These are phyloP conservation scores for Plectropomus leopardus DNA, from an alignment of 2,113 vertebrate genomes.

Conservation along the genomic window DNA sequence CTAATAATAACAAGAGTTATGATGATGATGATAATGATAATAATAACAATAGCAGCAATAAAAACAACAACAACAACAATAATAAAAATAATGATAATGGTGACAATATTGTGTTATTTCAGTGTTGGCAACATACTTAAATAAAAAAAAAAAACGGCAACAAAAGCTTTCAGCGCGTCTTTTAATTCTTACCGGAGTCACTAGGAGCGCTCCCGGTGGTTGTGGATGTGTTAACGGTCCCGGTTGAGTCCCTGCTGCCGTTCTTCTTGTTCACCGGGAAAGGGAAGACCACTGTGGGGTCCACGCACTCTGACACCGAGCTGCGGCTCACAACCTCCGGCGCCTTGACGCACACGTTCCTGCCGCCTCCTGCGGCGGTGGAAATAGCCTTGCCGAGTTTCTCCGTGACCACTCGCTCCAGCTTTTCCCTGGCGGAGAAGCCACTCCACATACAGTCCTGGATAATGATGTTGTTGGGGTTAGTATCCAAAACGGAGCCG, in stretches of 20 bases:
- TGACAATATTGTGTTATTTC: background rate
- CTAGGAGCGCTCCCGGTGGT: conserved; percentile 85
- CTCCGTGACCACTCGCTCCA: conserved; percentile 93
- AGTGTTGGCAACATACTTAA: background rate
- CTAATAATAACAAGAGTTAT: conserved; percentile 32
- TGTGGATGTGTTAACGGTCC: conserved; percentile 54
- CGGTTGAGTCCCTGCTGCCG: conserved; percentile 70
- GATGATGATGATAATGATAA: conserved; percentile 18
- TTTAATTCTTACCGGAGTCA: conserved; percentile 90
- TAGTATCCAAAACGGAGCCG: conserved; percentile 88
- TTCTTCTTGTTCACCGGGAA: conserved; percentile 90
- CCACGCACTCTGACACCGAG: conserved; percentile 90
- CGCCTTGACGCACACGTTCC: conserved; percentile 69
- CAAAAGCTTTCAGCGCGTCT: conserved; percentile 48
- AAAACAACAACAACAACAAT: no score
- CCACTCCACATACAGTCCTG: conserved; percentile 99
- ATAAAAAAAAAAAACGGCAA: conserved; percentile 1
- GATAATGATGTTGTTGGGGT: conserved; percentile 94
- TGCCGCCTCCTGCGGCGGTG: conserved; percentile 56
- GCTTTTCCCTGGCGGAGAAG: conserved; percentile 95
- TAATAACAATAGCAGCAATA: no score
- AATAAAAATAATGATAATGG: background rate
- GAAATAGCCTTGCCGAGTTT: conserved; percentile 90
- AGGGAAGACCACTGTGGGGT: conserved; percentile 93
- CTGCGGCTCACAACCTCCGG: conserved; percentile 82